A percentile compares a stretch with the other conserved stretches of the same genome.
phyloP scores from a whole-genome alignment of 2,113 vertebrate species.

The Montifringilla adamsi region DNA sequence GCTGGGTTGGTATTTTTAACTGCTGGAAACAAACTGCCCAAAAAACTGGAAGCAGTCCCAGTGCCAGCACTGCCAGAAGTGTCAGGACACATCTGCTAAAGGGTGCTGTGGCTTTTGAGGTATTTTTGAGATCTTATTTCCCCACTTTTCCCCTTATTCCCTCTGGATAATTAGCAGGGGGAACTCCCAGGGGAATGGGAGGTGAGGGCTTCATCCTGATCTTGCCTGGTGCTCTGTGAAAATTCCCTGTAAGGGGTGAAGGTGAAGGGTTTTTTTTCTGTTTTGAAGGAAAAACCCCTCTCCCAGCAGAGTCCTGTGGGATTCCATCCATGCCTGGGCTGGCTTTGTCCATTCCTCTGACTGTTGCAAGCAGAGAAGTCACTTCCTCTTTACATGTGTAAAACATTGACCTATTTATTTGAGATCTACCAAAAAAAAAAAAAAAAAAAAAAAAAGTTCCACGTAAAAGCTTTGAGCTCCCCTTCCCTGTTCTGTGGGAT shows the following conservation, averaged over 20 bases:
- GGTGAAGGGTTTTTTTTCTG: not conserved
- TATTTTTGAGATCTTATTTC: not conserved
- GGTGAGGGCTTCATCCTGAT: not conserved
- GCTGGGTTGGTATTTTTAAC: not conserved
- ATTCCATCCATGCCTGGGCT: not conserved
- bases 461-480: not conserved
- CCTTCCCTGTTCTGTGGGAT: not conserved
- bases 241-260: not conserved
- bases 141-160: not conserved
- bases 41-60: not conserved
- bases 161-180: not conserved
- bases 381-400: not conserved
- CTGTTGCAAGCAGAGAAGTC: not conserved
- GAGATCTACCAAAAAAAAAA: not conserved
- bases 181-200: not conserved
- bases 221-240: not conserved
- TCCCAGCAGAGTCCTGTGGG: not conserved
- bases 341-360: not conserved
- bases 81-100: not conserved
- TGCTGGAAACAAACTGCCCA: not conserved
- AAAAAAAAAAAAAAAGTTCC: not conserved
- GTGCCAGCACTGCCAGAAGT: not conserved
- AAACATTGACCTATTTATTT: slow-evolving; percentile 52
- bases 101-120: not conserved
- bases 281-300: not conserved